These are phyloP conservation scores for Myotis brandtii DNA, from an alignment of 2,113 vertebrate species.

Conservation along the genomic window DNA sequence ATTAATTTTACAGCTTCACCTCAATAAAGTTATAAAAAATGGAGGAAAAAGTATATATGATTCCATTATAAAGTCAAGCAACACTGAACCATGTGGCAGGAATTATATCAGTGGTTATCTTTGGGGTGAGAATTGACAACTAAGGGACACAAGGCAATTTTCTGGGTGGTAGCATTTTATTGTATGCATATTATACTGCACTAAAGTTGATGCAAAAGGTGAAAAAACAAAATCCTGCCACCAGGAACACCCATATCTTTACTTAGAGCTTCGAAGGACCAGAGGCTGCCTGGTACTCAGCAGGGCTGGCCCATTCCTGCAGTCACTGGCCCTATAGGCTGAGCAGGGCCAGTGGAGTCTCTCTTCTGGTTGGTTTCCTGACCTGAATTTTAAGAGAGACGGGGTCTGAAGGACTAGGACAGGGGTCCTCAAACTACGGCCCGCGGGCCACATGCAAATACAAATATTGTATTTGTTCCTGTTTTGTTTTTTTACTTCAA, in stretches of 20 bases:
- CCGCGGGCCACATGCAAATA: too few species aligned
- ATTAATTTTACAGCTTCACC: neutral
- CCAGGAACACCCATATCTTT: neutral
- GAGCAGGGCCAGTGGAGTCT: neutral
- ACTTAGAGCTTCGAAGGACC: neutral
- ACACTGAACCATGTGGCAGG: neutral
- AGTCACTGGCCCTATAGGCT: neutral
- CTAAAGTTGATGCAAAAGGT: neutral
- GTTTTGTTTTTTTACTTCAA: too few species aligned
- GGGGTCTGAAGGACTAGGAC: neutral
- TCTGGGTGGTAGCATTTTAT: slow-evolving; percentile 15
- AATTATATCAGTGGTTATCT: neutral
- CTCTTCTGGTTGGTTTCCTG: neutral
- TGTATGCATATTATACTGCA: neutral
- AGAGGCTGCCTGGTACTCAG: rapidly evolving
- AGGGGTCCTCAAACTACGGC: too few species aligned
- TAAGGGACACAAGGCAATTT: neutral
- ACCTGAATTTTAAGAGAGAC: neutral
- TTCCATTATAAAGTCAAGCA: neutral
- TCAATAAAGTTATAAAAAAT: neutral
- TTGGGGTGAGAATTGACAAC: neutral
- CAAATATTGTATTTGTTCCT: too few species aligned
- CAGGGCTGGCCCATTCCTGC: neutral
- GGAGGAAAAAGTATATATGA: neutral
- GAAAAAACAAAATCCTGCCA: neutral